Evolutionary conservation across 2,113 vertebrate genomes (phyloP), one percentile per base, ranked within the genome.

Genomic region (Pseudonaja textilis): DNA sequence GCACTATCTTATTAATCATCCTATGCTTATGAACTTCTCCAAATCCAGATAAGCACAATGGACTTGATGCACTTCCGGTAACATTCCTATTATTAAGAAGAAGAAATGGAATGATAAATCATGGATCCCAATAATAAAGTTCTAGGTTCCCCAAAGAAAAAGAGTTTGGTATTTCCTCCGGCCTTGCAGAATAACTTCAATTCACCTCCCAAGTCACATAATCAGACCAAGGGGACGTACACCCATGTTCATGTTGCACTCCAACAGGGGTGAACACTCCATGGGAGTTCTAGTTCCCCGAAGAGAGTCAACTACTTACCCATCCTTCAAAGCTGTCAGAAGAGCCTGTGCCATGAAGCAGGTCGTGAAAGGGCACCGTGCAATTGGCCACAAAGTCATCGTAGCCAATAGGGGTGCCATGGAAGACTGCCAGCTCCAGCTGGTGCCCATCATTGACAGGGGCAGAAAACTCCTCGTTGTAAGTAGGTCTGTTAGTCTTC

Each of bases 301-400:
- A n/a, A 59, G 1, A 42, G 3, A 2, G 8, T 12, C 2, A 0
- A 25, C 3, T 2, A 98, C 99, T 99, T 96, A 99, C 99, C 99
- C 99, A 99, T 96, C 98, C 98, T 92, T 99, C 99, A 88, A 99
- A 99, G 54, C 96, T 98, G 95, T 99, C 98, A 4, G 97, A 98
- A 26, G 97, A 93, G 94, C 98, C 98, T 4, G 98, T 95, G 3
- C 96, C 98, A 90, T 98, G 98, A 90, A 99, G 95, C 86, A 99
- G 97, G 90, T 99, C 99, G 47, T 98, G 98, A 95, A 99, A 99
- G 88, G 97, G 98, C 92, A 99, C 96, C 87, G 97, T 98, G 97
- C 99, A 99, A 97, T 99, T 99, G 93, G 99, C 99, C 96, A 99
- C 99, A 23, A 99, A 99, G 97, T 99, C 99, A 90, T 99, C 99